Percentiles rank a stretch among this genome's conserved stretches.
Evolutionary conservation across 2,888 invertebrate genomes (phyloP).

Genomic region (Arrhopalites spinosus): DNA sequence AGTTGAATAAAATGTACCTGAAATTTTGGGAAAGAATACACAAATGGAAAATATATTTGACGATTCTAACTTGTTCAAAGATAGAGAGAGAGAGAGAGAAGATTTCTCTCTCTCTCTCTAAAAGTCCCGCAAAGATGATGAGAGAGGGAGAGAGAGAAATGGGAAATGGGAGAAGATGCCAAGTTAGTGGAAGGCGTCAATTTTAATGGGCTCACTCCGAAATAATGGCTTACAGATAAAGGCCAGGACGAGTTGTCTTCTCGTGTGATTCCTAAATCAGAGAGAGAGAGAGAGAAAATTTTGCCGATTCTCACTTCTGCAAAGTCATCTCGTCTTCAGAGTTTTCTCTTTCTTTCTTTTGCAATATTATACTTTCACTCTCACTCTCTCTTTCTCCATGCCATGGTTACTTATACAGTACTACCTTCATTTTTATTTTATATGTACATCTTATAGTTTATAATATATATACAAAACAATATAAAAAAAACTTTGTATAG

Average conservation of each 20-base stretch:
- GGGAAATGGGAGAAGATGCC: constrained; percentile 27
- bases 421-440: too few species aligned
- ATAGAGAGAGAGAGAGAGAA: neutral
- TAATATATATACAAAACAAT: neutral
- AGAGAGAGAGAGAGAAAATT: too few species aligned
- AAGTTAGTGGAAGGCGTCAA: constrained; percentile 46
- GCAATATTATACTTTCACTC: constrained; percentile 1
- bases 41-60: neutral
- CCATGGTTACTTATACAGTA: too few species aligned
- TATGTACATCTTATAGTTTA: too few species aligned
- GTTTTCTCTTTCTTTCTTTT: constrained; percentile 13
- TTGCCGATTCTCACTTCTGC: constrained; percentile 47
- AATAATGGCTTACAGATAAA: constrained; percentile 52
- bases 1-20: too few species aligned
- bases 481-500: neutral
- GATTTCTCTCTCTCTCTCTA: too few species aligned
- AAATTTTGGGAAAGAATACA: too few species aligned
- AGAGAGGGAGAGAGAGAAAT: constrained; percentile 7
- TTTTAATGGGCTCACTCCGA: constrained; percentile 51
- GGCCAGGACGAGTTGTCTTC: constrained; percentile 37
- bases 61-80: neutral
- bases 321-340: constrained; percentile 29
- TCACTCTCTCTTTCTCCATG: neutral
- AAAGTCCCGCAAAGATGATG: too few species aligned
- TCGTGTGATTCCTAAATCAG: constrained; percentile 43